Base-by-base conservation (phyloP, 2,797 vertebrate genomes). In the Echiichthys vipera region DNA sequence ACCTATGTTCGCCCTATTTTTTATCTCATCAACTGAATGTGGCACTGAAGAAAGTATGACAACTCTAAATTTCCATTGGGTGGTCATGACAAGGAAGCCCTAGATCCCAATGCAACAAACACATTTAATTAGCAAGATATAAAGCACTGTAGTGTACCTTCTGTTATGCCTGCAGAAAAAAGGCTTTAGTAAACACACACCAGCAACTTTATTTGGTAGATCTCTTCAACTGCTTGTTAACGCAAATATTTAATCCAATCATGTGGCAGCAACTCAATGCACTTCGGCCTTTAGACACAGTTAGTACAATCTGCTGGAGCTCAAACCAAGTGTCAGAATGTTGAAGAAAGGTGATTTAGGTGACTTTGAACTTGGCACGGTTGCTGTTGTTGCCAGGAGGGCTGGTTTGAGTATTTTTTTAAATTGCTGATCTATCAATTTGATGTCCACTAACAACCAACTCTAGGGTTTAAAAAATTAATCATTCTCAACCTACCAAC, bases 51-150 rank as follows among this genome's bases (percentile, higher is more conserved):
- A 83, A 88, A 89, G 62, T 83, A 85, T 78, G 81, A 90, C 81
- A 82, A 77, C 71, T 88, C 86, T 87, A 30, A n/a, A 87, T 88
- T 88, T 91, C 79, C 83, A 88, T 69, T 75, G 71, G 83, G 88
- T 77, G 81, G 77, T 71, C 77, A 64, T 87, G 82, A 89, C 81
- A 76, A 70, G 78, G 32, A 58, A 75, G 71, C 80, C 75, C 80
- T 20, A 13, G 75, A 79, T 84, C 82, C 78, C 84, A 67, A 32
- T 8, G 69, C 78, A 82, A 80, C 71, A 73, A 77, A 83, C 72
- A 84, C 51, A 77, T 69, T 82, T 88, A 83, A 90, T 91, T 91
- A 89, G 80, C 89, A 82, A 77, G 73, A 61, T 65, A 67, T 74
- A 53, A 74, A 53, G 65, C 54, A 6, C 73, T 49, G 76, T 17